These are phyloP conservation scores for Sinopyrophorus schimmeli DNA, from an alignment of 2,888 invertebrate genomes.

Conservation along the genomic window DNA sequence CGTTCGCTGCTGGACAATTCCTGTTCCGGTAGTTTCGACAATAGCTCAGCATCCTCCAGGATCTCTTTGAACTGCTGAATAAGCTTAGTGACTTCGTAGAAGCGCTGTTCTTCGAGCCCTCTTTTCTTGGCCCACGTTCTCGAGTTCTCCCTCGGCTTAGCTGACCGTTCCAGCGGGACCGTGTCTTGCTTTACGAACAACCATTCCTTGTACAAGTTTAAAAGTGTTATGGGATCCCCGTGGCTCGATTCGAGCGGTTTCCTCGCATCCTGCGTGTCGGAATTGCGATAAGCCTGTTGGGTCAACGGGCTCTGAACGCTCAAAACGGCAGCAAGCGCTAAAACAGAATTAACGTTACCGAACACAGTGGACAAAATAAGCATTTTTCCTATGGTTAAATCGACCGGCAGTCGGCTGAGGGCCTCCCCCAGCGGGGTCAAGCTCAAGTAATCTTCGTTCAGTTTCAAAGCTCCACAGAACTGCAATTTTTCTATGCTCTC, in stretches of 20 bases:
- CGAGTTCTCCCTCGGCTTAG: slow-evolving; percentile 50
- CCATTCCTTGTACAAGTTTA: slow-evolving; percentile 90
- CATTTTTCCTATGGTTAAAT: slow-evolving; percentile 95
- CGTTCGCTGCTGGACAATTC: slow-evolving; percentile 74
- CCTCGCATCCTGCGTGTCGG: slow-evolving; percentile 77
- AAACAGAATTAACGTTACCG: slow-evolving; percentile 82
- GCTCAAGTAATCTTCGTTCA: slow-evolving; percentile 65
- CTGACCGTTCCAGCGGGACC: slow-evolving; percentile 34
- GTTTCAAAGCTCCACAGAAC: slow-evolving; percentile 77
- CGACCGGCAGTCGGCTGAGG: slow-evolving; percentile 88
- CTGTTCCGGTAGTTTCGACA: slow-evolving; percentile 42
- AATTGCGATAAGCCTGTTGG: slow-evolving; percentile 82
- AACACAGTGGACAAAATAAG: slow-evolving; percentile 89
- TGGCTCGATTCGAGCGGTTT: slow-evolving; percentile 88
- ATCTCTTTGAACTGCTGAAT: slow-evolving; percentile 85
- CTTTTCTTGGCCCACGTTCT: slow-evolving; percentile 86
- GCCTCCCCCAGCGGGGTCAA: slow-evolving; percentile 86
- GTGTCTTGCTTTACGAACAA: slow-evolving; percentile 71
- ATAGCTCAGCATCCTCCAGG: slow-evolving; percentile 62
- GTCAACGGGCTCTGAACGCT: slow-evolving; percentile 94
- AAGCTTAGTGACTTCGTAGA: slow-evolving; percentile 95
- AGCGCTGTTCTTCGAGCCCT: slow-evolving; percentile 94
- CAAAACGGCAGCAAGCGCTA: slow-evolving; percentile 88
- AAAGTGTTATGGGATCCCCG: slow-evolving; percentile 90
- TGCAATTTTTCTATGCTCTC: slow-evolving; percentile 84